These are phyloP conservation scores for Orthosia gracilis DNA, from an alignment of 2,888 invertebrate genomes.

Conservation along the genomic window DNA sequence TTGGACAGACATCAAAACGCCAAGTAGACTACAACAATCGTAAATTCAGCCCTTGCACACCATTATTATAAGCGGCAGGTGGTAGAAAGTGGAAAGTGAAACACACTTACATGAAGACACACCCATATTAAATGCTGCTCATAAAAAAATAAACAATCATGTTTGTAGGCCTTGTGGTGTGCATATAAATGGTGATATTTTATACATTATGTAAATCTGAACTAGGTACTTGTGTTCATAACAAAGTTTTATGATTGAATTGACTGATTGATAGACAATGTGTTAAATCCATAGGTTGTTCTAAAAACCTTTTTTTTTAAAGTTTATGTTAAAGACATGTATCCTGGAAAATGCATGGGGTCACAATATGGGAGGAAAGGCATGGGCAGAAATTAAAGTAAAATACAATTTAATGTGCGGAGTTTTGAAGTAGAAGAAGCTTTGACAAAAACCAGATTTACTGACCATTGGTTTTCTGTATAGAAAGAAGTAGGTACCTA, in stretches of 20 bases:
- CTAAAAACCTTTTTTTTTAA: background rate
- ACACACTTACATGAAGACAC: slow-evolving; percentile 53
- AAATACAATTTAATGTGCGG: no score
- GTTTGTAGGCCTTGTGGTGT: slow-evolving; percentile 56
- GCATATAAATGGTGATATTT: slow-evolving; percentile 45
- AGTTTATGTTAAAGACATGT: no score
- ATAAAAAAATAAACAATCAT: slow-evolving; percentile 67
- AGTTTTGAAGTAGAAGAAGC: no score
- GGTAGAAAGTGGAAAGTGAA: slow-evolving; percentile 80
- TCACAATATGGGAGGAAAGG: no score
- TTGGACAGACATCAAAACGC: no score
- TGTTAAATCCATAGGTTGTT: no score
- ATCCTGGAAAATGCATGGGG: no score
- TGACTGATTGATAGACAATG: no score
- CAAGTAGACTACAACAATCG: background rate
- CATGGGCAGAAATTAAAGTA: no score
- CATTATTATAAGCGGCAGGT: slow-evolving; percentile 40
- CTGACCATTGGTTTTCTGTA: no score
- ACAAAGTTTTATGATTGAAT: background rate
- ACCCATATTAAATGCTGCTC: slow-evolving; percentile 72
- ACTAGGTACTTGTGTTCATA: background rate
- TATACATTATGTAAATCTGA: slow-evolving; percentile 6
- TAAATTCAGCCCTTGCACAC: slow-evolving; percentile 50
- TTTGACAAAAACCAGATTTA: no score
- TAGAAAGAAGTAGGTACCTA: no score